Evolutionary conservation across 2,888 invertebrate genomes (phyloP).

Genomic region (Synanthedon myopaeformis): DNA sequence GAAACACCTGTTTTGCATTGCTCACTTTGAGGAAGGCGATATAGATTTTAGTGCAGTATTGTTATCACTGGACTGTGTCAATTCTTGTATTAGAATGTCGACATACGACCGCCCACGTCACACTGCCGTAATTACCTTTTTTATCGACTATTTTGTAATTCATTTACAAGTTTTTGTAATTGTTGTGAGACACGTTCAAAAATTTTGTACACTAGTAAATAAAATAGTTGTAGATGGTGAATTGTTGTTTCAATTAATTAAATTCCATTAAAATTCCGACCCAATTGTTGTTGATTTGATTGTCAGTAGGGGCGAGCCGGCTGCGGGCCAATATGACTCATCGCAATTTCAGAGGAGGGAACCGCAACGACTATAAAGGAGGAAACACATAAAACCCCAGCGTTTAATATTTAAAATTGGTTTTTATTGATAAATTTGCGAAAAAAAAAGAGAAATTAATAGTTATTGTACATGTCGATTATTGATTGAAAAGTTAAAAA

Average conservation of each 20-base stretch:
- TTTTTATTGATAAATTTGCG: slow-evolving; percentile 67
- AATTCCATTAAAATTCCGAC: slow-evolving; percentile 59
- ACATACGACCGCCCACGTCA: slow-evolving; percentile 67
- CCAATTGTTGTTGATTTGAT: slow-evolving; percentile 42
- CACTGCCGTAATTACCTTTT: slow-evolving; percentile 46
- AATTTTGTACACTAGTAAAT: slow-evolving; percentile 57
- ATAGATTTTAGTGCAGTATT: slow-evolving; percentile 18
- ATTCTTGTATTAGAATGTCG: slow-evolving; percentile 75
- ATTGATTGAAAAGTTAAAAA: slow-evolving; percentile 67
- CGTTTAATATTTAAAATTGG: slow-evolving; percentile 60
- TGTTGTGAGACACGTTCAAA: slow-evolving; percentile 44
- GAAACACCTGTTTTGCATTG: slow-evolving; percentile 46
- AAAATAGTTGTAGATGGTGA: slow-evolving; percentile 61
- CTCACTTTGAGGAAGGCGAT: slow-evolving; percentile 15
- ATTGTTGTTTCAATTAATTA: slow-evolving; percentile 61
- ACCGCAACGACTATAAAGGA: slow-evolving; percentile 1
- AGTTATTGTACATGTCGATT: slow-evolving; percentile 68
- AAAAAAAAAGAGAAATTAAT: slow-evolving; percentile 57
- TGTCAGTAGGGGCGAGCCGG: slow-evolving; percentile 31
- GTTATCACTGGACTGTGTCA: slow-evolving; percentile 73
- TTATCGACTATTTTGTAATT: slow-evolving; percentile 28
- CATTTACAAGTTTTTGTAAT: slow-evolving; percentile 13
- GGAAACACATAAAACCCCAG: background rate
- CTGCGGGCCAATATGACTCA: slow-evolving; percentile 32
- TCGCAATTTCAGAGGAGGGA: slow-evolving; percentile 15